phyloP scores from a whole-genome alignment of 2,113 vertebrate genomes.

The human region GRCh38 chr4:34861501-34862000 shows the following conservation, averaged over 20 bases:
- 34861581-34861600: not conserved
- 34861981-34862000: too few species aligned
- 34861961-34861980: too few species aligned
- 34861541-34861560: not conserved
- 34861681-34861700: not conserved
- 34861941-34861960: too few species aligned
- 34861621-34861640: not conserved
- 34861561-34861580: not conserved
- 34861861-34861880: not conserved
- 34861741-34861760: not conserved
- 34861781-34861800: not conserved
- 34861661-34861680: not conserved
- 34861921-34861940: too few species aligned
- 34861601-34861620: not conserved
- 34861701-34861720: not conserved
- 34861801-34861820: not conserved
- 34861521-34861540: not conserved
- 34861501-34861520: not conserved
- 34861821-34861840: not conserved
- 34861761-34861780: not conserved
- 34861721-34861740: not conserved
- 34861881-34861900: not conserved
- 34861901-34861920: not conserved
- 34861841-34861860: not conserved
- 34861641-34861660: not conserved